Percentiles rank a stretch among this genome's conserved stretches.
phyloP scores from a whole-genome alignment of 1,140 invertebrate species.

The Drosophila kurseongensis region DNA sequence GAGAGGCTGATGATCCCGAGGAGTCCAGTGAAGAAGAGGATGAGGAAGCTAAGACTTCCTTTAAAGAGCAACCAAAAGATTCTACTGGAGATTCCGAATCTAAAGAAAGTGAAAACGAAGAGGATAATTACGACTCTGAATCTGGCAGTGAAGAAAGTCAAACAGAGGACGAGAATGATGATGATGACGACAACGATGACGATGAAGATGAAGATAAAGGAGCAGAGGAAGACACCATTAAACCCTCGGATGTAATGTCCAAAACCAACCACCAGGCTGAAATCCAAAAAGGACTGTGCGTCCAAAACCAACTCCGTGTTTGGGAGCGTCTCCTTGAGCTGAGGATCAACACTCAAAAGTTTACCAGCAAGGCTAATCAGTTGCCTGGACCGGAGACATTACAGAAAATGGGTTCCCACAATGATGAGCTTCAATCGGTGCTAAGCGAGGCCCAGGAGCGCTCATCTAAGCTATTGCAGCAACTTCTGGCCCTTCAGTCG shows the following conservation, averaged over 20 bases:
- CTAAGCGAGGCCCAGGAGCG: constrained; percentile 85
- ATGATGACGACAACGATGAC: constrained; percentile 51
- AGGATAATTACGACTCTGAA: background rate
- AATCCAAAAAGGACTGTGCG: constrained; percentile 91
- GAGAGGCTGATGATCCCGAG: constrained; percentile 37
- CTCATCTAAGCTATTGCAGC: constrained; percentile 88
- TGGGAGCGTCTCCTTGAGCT: constrained; percentile 94
- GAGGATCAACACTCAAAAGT: constrained; percentile 94
- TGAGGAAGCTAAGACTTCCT: background rate
- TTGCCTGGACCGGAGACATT: constrained; percentile 89
- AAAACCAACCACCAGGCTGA: constrained; percentile 85
- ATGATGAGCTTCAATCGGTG: constrained; percentile 86
- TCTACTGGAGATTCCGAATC: too few relatives aligned
- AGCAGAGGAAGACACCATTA: constrained; percentile 75
- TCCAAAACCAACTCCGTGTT: constrained; percentile 90
- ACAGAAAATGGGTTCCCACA: constrained; percentile 85
- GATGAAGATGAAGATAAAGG: constrained; percentile 55
- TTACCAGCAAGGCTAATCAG: constrained; percentile 90
- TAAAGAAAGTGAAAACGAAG: background rate
- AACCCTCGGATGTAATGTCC: constrained; percentile 58
- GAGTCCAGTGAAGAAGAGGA: constrained; percentile 3
- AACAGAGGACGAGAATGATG: constrained; percentile 53
- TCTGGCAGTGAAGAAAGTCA: constrained; percentile 53
- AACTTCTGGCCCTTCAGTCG: constrained; percentile 87
- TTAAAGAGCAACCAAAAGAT: too few relatives aligned